Base-by-base conservation (phyloP, 2,888 invertebrate genomes). In the Agrenia bidenticulata region DNA sequence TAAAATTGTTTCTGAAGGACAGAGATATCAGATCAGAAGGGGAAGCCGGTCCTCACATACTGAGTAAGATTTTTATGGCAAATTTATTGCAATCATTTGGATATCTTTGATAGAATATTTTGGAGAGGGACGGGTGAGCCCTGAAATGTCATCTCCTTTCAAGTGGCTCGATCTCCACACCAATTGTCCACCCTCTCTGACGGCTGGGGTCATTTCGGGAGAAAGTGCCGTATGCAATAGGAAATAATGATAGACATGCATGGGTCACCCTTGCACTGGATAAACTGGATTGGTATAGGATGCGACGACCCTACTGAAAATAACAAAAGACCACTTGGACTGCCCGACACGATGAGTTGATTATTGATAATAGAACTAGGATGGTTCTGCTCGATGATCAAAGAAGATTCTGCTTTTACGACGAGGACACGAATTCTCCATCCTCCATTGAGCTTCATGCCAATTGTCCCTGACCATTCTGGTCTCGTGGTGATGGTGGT, bases 31-130 rank as follows among this genome's bases (percentile, higher is more conserved):
- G n/a, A 45, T 39, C 9, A 15, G 39, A 39, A 39, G 9, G 9
- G 15, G 15, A 39, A 4, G 45, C 19, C 19, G 9, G 45, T 45
- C 45, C 45, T 15, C 19, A 9, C 32, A 32, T 5, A 45, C 45
- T 45, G 45, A n/a, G 4, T n/a, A 45, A 45, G 17, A 45, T 15
- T 45, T 39, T 45, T 45, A 45, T 45, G 19, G 45, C 45, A 15
- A 45, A 45, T 45, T 45, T 45, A 45, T 45, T 45, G 45, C 45
- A 45, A 45, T 45, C 45, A 45, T 45, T 45, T 45, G 45, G 45
- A 15, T 45, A 45, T 45, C 45, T 45, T 45, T 45, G 45, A 45
- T 45, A 19, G 45, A 45, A 45, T 45, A 45, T 45, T 15, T 39
- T n/a, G 32, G 4, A 32, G 4, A 32, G 11, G 5, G 32, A 32